Base-by-base conservation (phyloP, 1,140 invertebrate genomes). In the Drosophila sulfurigaster region DNA sequence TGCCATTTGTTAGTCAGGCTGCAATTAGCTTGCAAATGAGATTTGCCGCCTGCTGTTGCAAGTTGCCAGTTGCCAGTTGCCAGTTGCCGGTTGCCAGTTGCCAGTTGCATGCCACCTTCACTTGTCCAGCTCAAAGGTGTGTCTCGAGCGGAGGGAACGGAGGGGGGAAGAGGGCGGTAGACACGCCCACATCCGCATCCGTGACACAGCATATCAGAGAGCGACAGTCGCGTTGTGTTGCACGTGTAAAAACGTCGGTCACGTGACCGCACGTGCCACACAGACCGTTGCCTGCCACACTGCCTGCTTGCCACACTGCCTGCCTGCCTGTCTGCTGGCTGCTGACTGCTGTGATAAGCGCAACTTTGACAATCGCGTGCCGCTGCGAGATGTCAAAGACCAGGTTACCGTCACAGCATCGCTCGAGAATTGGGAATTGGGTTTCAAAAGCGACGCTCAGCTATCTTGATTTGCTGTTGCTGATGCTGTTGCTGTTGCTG, bases 291-390 rank as follows among this genome's bases (percentile, higher is more conserved):
- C 20, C 1, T 8, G 25, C 7, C 68, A 30, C 57, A 38, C 48
- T 62, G 52, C 8, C 43, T 57, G 72, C 16, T n/a, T 49, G 38
- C 7, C 62, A 41, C 43, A 10, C 13, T 11, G 8, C 8, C 35
- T 25, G 10, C 35, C 35, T 10, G 11, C 10, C 16, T 10, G 38
- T 35, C 25, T 15, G 45, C 71, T 75, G 75, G 66, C 73, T 80
- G 83, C 71, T 75, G 75, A 63, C 73, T 80, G 83, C 85, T 75
- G 80, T 72, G 83, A 88, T 88, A 88, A 88, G 83, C 83, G 77
- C 83, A 88, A 82, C 83, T 68, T 56, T 70, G 76, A 70, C 79
- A 80, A 86, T 81, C 69, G 73, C 54, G 59, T 81, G 78, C 64
- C 72, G 45, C 81, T 58, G 59, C 66, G 66, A 83, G 70, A 83